Base-by-base conservation (phyloP, 1,140 invertebrate species). In the Drosophila navojoa region DNA sequence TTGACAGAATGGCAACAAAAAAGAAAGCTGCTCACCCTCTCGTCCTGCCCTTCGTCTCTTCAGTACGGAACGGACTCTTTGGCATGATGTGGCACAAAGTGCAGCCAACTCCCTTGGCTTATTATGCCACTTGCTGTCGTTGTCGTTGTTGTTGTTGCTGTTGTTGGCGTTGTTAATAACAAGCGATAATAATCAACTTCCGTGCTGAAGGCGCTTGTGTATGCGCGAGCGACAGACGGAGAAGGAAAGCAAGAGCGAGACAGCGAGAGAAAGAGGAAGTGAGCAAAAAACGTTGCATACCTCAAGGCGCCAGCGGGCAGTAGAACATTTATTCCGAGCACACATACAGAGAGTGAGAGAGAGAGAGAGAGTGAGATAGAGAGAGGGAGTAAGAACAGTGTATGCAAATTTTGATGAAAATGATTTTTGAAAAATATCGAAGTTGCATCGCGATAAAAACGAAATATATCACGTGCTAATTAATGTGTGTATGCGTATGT, bases 101-200 rank as follows among this genome's bases (percentile, higher is more conserved):
- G 68, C 72, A 75, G 59, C 15, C 22, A 40, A 19, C 40, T 61
- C 49, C 53, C 35, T 57, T 47, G 62, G 68, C 76, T 71, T 66
- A 67, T 61, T 71, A 64, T 62, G 54, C 71, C 63, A 58, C 27
- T 38, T 50, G 15, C 55, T 57, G 67, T 49, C 22, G 53, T 27
- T 42, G 29, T 11, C 22, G 32, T 32, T 45, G 44, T 58, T 54
- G 25, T 27, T 27, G 10, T 50, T 60, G 50, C 76, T 81, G 82
- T 82, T 87, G 62, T 77, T 90, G 77, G 73, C 76, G 79, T 74
- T 79, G 77, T 90, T 90, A 90, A 90, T 90, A 90, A 90, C 86
- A 90, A 87, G 87, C 86, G 81, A 90, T 90, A 90, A 90, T 90
- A 90, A 90, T 90, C 86, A 82, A 90, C 87, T 90, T 90, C 87